Evolutionary conservation across 1,140 invertebrate species (phyloP).

Genomic region (Tetramorium simillimum): DNA sequence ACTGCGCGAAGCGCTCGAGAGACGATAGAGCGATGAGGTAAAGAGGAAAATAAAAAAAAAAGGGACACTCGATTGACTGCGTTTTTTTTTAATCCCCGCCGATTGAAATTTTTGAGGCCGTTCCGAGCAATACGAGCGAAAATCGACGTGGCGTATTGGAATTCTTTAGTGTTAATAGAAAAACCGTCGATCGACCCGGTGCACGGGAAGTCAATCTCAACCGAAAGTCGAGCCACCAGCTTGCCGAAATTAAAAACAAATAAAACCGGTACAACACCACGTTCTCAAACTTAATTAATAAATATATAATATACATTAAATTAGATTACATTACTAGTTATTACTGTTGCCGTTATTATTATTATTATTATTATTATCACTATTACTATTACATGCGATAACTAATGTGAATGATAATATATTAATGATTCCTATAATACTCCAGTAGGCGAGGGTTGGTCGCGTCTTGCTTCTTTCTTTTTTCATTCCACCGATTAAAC

Average conservation of each 20-base stretch:
- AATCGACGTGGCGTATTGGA: conserved; percentile 13
- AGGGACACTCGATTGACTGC: background rate
- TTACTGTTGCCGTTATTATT: conserved; percentile 72
- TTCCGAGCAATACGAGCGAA: conserved; percentile 2
- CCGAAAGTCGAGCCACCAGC: conserved; percentile 47
- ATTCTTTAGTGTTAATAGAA: background rate
- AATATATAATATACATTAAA: conserved; percentile 84
- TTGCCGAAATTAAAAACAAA: conserved; percentile 57
- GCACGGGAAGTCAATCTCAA: conserved; percentile 13
- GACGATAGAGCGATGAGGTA: background rate
- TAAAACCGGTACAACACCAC: conserved; percentile 63
- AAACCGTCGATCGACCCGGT: conserved; percentile 18
- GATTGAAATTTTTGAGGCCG: conserved; percentile 8
- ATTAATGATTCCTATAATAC: conserved; percentile 86
- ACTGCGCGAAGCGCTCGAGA: background rate
- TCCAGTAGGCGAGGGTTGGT: conserved; percentile 75
- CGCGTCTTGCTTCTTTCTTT: conserved; percentile 71
- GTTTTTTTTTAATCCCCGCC: conserved; percentile 8
- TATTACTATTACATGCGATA: conserved; percentile 79
- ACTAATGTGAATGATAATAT: conserved; percentile 85
- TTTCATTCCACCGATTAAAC: conserved; percentile 15
- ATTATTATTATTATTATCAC: conserved; percentile 68
- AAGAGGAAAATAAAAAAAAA: background rate
- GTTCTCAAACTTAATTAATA: conserved; percentile 85
- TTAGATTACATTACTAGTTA: conserved; percentile 85